Conservation (phyloP, 1,140 invertebrate species). For the Physella acuta region DNA sequence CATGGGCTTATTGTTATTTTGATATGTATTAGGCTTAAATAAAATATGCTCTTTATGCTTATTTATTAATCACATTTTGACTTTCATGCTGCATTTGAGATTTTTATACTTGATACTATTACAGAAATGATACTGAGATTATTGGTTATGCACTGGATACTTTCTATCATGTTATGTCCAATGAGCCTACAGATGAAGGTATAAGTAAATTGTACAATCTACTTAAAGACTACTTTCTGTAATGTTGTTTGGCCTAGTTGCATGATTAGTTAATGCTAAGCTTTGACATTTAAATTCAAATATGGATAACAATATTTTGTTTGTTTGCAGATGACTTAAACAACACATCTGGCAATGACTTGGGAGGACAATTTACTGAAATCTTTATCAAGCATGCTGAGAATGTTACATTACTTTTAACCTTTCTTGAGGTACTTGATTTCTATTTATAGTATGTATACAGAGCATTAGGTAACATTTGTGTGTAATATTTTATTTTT, state of each 20-base stretch:
- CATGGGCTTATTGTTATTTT: neutral
- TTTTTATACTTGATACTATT: constrained; percentile 10
- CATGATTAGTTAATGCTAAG: too few relatives aligned
- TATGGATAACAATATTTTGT: too few relatives aligned
- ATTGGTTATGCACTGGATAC: constrained; percentile 89
- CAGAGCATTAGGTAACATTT: neutral
- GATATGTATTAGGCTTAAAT: too few relatives aligned
- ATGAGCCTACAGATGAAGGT: constrained; percentile 70
- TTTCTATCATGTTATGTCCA: constrained; percentile 84
- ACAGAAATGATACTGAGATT: constrained; percentile 83
- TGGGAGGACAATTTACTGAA: constrained; percentile 94
- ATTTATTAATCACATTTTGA: neutral
- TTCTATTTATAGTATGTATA: neutral
- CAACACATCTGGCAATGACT: constrained; percentile 35
- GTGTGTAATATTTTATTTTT: neutral
- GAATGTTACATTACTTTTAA: constrained; percentile 81
- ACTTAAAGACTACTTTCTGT: too few relatives aligned
- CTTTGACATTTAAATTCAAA: too few relatives aligned
- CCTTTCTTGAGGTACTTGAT: constrained; percentile 75
- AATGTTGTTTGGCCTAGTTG: too few relatives aligned
- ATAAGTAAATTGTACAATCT: constrained; percentile 19
- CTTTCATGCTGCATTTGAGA: too few relatives aligned
- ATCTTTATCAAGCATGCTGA: constrained; percentile 93
- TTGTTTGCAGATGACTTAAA: constrained; percentile 43
- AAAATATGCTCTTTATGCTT: neutral